These are phyloP conservation scores for Caenorhabditis panamensis DNA, from an alignment of 2,888 invertebrate species.

Conservation along the genomic window DNA sequence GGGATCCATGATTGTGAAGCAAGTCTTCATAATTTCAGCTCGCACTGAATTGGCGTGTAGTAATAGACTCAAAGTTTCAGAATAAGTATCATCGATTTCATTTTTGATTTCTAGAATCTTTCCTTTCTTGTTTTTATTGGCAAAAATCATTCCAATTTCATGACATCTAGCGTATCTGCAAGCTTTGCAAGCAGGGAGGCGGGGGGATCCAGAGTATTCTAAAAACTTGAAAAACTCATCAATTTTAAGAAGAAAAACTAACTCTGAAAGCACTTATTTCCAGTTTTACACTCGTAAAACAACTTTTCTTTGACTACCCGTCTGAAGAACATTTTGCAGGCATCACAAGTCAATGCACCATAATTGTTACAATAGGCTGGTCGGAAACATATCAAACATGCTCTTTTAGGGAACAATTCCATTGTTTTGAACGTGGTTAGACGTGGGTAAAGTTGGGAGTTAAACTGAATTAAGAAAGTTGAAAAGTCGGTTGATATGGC, in stretches of 20 bases:
- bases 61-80: not conserved
- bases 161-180: conserved; percentile 17
- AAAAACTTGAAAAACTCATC: no score
- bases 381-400: conserved; percentile 31
- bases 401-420: not conserved
- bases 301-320: conserved; percentile 27
- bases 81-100: not conserved
- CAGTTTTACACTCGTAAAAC: conserved; percentile 6
- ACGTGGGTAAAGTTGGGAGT: not conserved
- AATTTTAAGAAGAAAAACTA: no score
- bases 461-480: not conserved
- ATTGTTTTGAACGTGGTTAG: not conserved
- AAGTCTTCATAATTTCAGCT: not conserved
- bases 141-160: conserved; percentile 23
- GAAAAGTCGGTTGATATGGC: no score
- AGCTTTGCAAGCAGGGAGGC: conserved; percentile 21
- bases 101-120: conserved; percentile 6
- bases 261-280: conserved; percentile 9
- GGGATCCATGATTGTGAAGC: conserved; percentile 23
- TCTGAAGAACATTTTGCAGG: conserved; percentile 44
- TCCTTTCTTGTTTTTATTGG: conserved; percentile 2
- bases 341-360: conserved; percentile 41
- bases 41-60: conserved; percentile 3
- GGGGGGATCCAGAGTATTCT: not conserved
- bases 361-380: conserved; percentile 46